Evolutionary conservation across 2,797 vertebrate species (phyloP).

Genomic region (Garrulus glandarius): DNA sequence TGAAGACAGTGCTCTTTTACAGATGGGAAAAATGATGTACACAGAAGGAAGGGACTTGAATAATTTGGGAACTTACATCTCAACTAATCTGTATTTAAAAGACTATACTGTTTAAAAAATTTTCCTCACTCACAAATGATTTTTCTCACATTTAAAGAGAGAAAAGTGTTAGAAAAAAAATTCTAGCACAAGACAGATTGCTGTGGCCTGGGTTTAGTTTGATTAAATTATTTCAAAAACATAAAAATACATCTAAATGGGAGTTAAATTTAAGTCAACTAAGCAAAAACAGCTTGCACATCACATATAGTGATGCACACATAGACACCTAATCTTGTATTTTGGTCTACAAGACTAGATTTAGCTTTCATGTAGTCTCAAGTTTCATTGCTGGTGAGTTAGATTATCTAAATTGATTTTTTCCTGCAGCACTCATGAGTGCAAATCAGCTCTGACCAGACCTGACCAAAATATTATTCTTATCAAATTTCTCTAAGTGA

Average conservation of each 20-base stretch:
- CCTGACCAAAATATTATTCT: slow-evolving; percentile 29
- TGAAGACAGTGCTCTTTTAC: neutral
- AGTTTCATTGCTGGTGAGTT: neutral
- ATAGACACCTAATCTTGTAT: neutral
- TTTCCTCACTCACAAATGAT: neutral
- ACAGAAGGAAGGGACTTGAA: neutral
- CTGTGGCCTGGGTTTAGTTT: neutral
- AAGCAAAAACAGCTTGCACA: neutral
- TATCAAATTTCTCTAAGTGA: slow-evolving; percentile 36
- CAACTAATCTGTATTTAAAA: neutral
- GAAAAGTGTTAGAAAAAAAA: neutral
- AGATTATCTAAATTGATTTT: slow-evolving; percentile 30
- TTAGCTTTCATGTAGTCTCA: neutral
- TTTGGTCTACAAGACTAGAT: neutral
- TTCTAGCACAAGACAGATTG: neutral
- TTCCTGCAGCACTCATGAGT: neutral
- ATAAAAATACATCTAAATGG: neutral
- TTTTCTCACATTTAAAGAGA: neutral
- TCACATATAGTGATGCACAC: fast-evolving
- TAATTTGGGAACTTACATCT: neutral
- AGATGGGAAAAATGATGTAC: neutral
- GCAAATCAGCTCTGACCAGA: slow-evolving; percentile 15
- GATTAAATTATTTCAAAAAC: neutral
- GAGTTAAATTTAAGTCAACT: neutral
- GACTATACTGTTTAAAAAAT: fast-evolving